Conservation (phyloP, 2,888 invertebrate genomes). For the Mellilla xanthometata region DNA sequence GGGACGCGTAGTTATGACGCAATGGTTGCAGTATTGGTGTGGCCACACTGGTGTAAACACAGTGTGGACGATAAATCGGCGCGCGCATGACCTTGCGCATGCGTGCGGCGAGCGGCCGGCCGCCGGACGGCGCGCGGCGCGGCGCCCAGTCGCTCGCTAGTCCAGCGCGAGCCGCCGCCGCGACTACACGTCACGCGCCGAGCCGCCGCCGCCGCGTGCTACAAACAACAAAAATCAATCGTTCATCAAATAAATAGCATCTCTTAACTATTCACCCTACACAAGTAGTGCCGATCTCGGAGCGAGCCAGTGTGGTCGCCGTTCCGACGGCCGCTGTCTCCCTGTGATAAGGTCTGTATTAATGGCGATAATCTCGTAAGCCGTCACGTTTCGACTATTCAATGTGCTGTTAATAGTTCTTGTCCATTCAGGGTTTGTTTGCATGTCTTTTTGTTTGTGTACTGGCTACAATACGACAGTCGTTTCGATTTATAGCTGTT, state of each 20-base stretch:
- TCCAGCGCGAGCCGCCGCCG: conserved; percentile 60
- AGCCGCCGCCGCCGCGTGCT: conserved; percentile 32
- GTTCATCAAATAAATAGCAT: conserved; percentile 26
- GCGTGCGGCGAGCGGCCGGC: conserved; percentile 48
- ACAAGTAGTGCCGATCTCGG: background rate
- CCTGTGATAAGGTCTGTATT: conserved; percentile 47
- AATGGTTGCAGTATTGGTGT: conserved; percentile 27
- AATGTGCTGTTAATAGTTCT: conserved; percentile 57
- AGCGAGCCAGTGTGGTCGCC: conserved; percentile 17
- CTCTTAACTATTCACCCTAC: background rate
- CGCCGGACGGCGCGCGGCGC: conserved; percentile 32
- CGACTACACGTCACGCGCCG: conserved; percentile 32
- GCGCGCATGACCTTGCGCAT: conserved; percentile 70
- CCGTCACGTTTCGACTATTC: conserved; percentile 71
- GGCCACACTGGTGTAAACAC: conserved; percentile 23
- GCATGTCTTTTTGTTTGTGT: conserved; percentile 46
- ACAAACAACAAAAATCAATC: conserved; percentile 32
- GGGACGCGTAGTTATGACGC: conserved; percentile 1
- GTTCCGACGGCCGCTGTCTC: conserved; percentile 6
- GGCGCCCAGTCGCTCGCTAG: conserved; percentile 50
- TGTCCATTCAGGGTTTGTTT: conserved; percentile 58
- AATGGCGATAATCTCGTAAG: conserved; percentile 51
- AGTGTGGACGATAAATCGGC: conserved; percentile 37
- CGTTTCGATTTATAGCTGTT: conserved; percentile 54
- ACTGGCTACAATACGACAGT: conserved; percentile 38